These are phyloP conservation scores for Xestia rhomboidea DNA, from an alignment of 2,888 invertebrate genomes.

Conservation along the genomic window DNA sequence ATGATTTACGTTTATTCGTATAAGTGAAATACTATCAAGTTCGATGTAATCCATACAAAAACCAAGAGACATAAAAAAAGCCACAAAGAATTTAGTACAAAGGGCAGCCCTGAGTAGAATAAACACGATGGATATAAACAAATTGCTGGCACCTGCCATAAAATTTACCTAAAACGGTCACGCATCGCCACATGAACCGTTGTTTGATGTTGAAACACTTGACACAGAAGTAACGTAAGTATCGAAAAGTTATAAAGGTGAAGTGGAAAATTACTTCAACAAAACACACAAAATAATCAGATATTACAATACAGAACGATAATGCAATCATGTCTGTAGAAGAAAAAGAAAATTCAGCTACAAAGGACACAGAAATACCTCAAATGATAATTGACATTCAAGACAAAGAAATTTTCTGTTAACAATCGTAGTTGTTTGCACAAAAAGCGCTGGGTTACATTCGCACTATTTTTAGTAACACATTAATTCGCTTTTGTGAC, in stretches of 20 bases:
- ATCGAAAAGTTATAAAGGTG: conserved; percentile 44
- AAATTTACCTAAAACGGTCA: conserved; percentile 65
- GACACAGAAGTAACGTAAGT: conserved; percentile 46
- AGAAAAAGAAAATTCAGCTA: neutral
- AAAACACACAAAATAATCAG: conserved; percentile 15
- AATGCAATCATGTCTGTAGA: conserved; percentile 8
- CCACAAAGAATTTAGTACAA: conserved; percentile 30
- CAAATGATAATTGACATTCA: conserved; percentile 50
- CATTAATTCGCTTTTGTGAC: conserved; percentile 82
- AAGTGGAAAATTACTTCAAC: conserved; percentile 12
- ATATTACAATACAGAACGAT: conserved; percentile 18
- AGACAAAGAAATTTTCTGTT: conserved; percentile 67
- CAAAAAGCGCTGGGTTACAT: conserved; percentile 71
- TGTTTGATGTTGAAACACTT: conserved; percentile 59
- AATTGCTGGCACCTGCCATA: conserved; percentile 64
- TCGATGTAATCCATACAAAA: conserved; percentile 23
- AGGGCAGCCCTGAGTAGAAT: conserved; percentile 59
- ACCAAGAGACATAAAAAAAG: conserved; percentile 28
- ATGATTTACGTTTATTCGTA: conserved; percentile 14
- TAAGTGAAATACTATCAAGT: conserved; percentile 12
- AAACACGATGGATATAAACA: conserved; percentile 59
- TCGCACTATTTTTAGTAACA: conserved; percentile 82
- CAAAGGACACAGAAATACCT: conserved; percentile 21
- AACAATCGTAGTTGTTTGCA: conserved; percentile 70
- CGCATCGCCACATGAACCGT: conserved; percentile 59